Evolutionary conservation across 2,797 vertebrate species (phyloP).

Genomic region (Kryptopterus vitreolus): DNA sequence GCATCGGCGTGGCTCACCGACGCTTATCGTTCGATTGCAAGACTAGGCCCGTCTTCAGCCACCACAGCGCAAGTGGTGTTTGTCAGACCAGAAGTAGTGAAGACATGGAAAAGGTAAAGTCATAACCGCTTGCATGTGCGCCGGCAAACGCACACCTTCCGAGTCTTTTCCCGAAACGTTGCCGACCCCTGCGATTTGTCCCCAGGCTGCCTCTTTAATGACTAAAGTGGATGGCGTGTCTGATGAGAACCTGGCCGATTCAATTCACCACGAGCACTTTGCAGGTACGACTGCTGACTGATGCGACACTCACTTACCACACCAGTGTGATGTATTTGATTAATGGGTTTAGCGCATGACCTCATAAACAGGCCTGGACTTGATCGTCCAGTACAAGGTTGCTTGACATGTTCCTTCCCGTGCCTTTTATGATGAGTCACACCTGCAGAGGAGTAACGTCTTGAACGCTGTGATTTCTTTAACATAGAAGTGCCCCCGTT

Average conservation of each 20-base stretch:
- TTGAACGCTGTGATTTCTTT: background rate
- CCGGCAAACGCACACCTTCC: background rate
- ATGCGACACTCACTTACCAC: constrained; percentile 27
- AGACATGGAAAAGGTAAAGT: constrained; percentile 67
- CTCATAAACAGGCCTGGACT: constrained; percentile 39
- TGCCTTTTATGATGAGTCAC: constrained; percentile 23
- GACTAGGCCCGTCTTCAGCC: constrained; percentile 72
- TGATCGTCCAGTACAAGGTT: constrained; percentile 36
- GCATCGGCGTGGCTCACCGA: constrained; percentile 78
- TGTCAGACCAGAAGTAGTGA: constrained; percentile 77
- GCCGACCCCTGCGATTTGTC: constrained; percentile 34
- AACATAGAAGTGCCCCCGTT: background rate
- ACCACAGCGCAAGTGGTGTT: constrained; percentile 80
- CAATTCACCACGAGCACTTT: constrained; percentile 83
- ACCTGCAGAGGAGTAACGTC: constrained; percentile 8
- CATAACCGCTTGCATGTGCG: background rate
- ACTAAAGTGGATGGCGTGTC: constrained; percentile 78
- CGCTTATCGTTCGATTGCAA: constrained; percentile 81
- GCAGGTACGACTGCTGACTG: constrained; percentile 72
- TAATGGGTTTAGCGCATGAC: constrained; percentile 25
- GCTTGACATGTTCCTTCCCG: constrained; percentile 5
- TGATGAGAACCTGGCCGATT: constrained; percentile 83
- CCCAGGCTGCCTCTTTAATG: constrained; percentile 73
- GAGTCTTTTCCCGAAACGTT: background rate
- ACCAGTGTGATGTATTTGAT: constrained; percentile 36